Conservation (phyloP, 2,888 invertebrate genomes). For the Nephrotoma guestfalica region DNA sequence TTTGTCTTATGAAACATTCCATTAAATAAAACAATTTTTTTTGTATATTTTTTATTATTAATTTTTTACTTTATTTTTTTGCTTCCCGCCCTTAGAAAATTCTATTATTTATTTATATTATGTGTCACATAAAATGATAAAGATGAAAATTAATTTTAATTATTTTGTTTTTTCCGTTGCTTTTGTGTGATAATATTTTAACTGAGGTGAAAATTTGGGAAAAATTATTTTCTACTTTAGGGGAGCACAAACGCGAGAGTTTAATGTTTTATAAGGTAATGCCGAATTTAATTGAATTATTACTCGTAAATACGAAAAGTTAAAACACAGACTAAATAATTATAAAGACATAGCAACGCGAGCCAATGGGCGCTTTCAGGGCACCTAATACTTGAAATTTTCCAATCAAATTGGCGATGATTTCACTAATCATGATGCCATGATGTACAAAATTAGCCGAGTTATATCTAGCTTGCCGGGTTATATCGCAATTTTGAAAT, state of each 20-base stretch:
- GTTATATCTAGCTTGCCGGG: too few species aligned
- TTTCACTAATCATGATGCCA: too few species aligned
- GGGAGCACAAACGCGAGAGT: background rate
- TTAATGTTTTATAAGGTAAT: background rate
- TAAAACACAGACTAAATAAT: too few species aligned
- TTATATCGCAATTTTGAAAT: too few species aligned
- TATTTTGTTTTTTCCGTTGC: background rate
- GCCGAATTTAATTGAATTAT: background rate
- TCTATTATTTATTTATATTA: background rate
- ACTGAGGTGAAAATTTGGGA: background rate
- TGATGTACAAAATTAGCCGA: too few species aligned
- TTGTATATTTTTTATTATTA: background rate
- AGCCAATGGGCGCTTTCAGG: too few species aligned
- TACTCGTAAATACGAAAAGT: background rate
- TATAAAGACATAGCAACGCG: too few species aligned
- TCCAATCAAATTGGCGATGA: too few species aligned
- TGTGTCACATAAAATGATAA: background rate
- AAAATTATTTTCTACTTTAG: background rate
- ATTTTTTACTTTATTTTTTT: background rate
- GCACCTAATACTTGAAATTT: too few species aligned
- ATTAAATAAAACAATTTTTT: background rate
- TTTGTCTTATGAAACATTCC: background rate
- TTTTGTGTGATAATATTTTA: background rate
- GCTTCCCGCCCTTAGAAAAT: background rate
- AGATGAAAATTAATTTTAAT: background rate